Conservation (phyloP, 2,888 invertebrate genomes). For the Craniophora ligustri region DNA sequence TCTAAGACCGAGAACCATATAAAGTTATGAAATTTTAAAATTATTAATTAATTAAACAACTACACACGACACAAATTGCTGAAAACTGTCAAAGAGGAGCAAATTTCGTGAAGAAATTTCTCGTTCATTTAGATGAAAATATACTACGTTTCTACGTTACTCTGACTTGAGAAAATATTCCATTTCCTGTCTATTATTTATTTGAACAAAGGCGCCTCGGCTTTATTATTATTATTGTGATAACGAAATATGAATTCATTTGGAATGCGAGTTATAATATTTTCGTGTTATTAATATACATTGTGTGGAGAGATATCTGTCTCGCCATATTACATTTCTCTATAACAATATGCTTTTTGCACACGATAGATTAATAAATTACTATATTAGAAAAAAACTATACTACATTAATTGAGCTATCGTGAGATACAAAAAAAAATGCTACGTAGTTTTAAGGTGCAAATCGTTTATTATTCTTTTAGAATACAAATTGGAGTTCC, state of each 20-base stretch:
- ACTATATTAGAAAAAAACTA: too few relatives aligned
- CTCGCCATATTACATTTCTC: too few relatives aligned
- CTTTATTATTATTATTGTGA: slow-evolving; percentile 25
- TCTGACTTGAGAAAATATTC: slow-evolving; percentile 20
- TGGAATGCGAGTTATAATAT: neutral
- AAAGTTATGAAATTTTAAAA: neutral
- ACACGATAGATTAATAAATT: too few relatives aligned
- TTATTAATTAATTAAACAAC: slow-evolving; percentile 21
- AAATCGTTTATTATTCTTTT: too few relatives aligned
- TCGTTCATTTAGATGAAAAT: slow-evolving; percentile 30
- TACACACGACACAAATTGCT: slow-evolving; percentile 6
- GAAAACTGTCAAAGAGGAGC: slow-evolving; percentile 24
- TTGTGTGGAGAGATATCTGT: neutral
- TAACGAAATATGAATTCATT: slow-evolving; percentile 11
- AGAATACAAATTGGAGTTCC: too few relatives aligned
- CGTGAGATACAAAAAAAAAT: too few relatives aligned
- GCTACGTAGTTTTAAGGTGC: too few relatives aligned
- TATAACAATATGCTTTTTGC: too few relatives aligned
- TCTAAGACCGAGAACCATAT: neutral
- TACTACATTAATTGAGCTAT: too few relatives aligned
- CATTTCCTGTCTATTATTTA: slow-evolving; percentile 29
- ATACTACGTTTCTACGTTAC: slow-evolving; percentile 7
- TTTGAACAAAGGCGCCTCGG: slow-evolving; percentile 15
- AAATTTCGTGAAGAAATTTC: slow-evolving; percentile 36
- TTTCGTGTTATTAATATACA: neutral